These are phyloP conservation scores for Vireo altiloquus DNA, from an alignment of 2,113 vertebrate species.

Conservation along the genomic window DNA sequence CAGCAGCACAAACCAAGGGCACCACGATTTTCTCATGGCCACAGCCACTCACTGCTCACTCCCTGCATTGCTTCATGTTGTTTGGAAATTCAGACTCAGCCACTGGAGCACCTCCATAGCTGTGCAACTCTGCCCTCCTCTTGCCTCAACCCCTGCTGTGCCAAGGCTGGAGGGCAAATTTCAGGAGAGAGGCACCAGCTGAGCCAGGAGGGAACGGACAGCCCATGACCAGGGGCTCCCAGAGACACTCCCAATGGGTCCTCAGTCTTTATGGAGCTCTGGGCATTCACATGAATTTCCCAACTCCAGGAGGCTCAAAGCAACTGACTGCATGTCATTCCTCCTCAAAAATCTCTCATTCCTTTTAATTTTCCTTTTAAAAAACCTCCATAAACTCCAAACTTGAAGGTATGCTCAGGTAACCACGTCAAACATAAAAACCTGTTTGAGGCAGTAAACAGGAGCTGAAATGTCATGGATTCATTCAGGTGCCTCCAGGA, in stretches of 20 bases:
- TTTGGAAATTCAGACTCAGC: background rate
- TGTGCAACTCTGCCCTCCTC: background rate
- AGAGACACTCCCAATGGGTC: background rate
- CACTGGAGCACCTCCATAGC: background rate
- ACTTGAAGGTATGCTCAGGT: background rate
- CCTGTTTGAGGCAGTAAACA: constrained; percentile 31
- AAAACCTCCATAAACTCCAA: background rate
- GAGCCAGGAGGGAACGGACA: background rate
- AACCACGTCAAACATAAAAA: background rate
- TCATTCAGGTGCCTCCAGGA: constrained; percentile 22
- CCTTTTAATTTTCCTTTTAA: background rate
- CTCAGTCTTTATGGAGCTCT: background rate
- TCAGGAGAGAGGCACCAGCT: background rate
- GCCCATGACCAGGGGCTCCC: background rate
- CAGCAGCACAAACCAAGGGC: background rate
- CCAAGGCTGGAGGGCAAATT: background rate
- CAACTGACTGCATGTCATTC: background rate
- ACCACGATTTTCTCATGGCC: rapidly evolving
- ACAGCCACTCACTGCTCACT: background rate
- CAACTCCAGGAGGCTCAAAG: background rate
- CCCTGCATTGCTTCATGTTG: background rate
- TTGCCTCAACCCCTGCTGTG: background rate
- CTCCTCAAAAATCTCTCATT: background rate
- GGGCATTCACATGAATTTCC: background rate
- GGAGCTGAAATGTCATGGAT: constrained; percentile 30